A percentile compares a stretch with the other conserved stretches of the same genome.
phyloP scores from a whole-genome alignment of 2,113 vertebrate genomes.

The Epinephelus cyanopodus region DNA sequence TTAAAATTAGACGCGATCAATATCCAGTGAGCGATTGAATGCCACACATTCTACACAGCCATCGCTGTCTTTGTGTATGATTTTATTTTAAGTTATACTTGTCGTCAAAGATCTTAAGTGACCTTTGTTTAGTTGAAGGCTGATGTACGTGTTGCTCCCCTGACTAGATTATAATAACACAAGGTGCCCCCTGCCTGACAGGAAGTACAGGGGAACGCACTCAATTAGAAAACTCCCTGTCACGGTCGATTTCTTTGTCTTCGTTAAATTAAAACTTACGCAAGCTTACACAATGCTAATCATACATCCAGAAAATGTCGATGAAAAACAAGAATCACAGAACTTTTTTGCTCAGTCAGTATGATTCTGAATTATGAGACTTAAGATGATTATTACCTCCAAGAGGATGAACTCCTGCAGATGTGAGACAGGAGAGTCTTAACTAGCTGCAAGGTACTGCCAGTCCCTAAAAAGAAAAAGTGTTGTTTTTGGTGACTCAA shows the following conservation, averaged over 20 bases:
- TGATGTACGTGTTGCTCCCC: slow-evolving; percentile 14
- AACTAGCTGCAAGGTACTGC: slow-evolving; percentile 12
- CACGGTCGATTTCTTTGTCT: slow-evolving; percentile 18
- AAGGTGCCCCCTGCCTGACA: background rate
- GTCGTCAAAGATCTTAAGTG: slow-evolving; percentile 37
- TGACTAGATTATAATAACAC: slow-evolving; percentile 9
- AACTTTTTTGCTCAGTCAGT: background rate
- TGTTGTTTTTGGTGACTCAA: background rate
- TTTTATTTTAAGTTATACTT: slow-evolving; percentile 16
- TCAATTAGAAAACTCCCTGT: slow-evolving; percentile 2
- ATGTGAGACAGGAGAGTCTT: background rate
- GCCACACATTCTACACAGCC: background rate
- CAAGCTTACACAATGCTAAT: slow-evolving; percentile 35
- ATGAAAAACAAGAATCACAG: slow-evolving; percentile 1
- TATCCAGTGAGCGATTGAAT: background rate
- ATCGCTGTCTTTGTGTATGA: background rate
- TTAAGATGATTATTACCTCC: slow-evolving; percentile 4
- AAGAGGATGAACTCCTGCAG: slow-evolving; percentile 9
- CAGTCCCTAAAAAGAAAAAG: slow-evolving; percentile 1
- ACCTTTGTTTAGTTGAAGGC: slow-evolving; percentile 44
- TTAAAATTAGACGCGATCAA: background rate
- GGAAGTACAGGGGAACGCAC: slow-evolving; percentile 5
- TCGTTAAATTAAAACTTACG: slow-evolving; percentile 25
- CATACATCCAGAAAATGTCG: background rate
- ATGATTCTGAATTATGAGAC: slow-evolving; percentile 11